Percentiles rank a stretch among this genome's conserved stretches.
Conservation (phyloP, 2,888 invertebrate genomes). For the Netelia melanura region DNA sequence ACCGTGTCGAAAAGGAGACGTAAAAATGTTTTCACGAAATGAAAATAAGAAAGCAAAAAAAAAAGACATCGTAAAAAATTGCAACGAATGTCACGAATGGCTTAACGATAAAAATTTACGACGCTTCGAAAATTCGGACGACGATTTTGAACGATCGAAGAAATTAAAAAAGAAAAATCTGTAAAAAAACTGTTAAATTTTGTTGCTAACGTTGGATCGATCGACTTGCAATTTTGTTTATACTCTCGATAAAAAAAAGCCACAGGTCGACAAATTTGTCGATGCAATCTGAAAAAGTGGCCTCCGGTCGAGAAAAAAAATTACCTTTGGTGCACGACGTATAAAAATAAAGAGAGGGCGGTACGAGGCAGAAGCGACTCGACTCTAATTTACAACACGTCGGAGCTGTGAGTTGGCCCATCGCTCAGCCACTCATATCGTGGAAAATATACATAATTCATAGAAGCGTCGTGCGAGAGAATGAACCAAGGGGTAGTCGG, state of each 20-base stretch:
- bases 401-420: slow-evolving; percentile 80
- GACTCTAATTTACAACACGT: slow-evolving; percentile 83
- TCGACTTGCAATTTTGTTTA: too few relatives aligned
- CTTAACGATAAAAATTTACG: slow-evolving; percentile 25
- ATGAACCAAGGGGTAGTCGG: slow-evolving; percentile 51
- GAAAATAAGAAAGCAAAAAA: not conserved
- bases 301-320: not conserved
- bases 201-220: too few relatives aligned
- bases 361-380: slow-evolving; percentile 15
- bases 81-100: slow-evolving; percentile 23
- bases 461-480: slow-evolving; percentile 66
- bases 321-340: not conserved
- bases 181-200: too few relatives aligned
- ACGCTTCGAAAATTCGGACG: not conserved
- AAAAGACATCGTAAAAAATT: not conserved
- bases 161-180: not conserved
- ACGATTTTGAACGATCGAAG: not conserved
- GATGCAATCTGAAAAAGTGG: not conserved
- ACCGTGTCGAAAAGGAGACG: too few relatives aligned
- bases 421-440: slow-evolving; percentile 83
- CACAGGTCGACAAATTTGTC: too few relatives aligned
- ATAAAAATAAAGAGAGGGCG: slow-evolving; percentile 5
- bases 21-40: too few relatives aligned
- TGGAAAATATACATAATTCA: slow-evolving; percentile 84
- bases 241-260: too few relatives aligned